Evolutionary conservation across 1,140 invertebrate genomes (phyloP), one percentile per base, ranked within the genome.

Genomic region (Sarcophaga peregrina): DNA sequence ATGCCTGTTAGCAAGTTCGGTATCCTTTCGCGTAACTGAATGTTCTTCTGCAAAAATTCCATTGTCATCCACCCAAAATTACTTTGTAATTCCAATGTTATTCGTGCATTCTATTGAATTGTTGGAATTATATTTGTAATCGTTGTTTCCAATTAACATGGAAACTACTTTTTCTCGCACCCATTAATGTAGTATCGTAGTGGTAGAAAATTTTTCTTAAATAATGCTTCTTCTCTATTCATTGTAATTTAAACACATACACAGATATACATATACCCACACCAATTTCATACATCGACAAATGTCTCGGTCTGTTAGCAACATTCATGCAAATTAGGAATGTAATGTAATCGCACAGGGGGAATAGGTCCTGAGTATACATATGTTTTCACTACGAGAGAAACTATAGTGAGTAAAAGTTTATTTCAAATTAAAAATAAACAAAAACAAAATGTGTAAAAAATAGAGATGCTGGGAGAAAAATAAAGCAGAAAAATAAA

Each of bases 371-470:
- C 6, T 68, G 62, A 7, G 62, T n/a, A 68, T 17, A 17, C n/a
- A 17, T 68, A 25, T 68, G n/a, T 68, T 68, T 68, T 68, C 62
- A 68, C 20, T 68, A 68, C 62, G 62, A 68, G 54, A 68, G 25
- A 68, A 68, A 68, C 17, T 68, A 68, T 17, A 68, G 62, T n/a
- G 62, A n/a, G 62, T 68, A 68, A 68, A 68, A 68, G 17, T 68
- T 68, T 20, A 68, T 20, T 68, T 68, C 17, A 68, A 68, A 6
- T 68, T 68, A 9, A 68, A 68, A 68, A 68, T 68, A 68, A 68
- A 68, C 62, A 68, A 68, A 20, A 68, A 68, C 62, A 68, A 68
- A 37, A 37, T 37, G 25, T 37, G 25, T 2, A 37, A 15, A 68
- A n/a, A 68, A 25, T 20, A 8, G 17, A 58, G 54, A 37, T 4